Evolutionary conservation across 2,113 vertebrate species (phyloP).

Genomic region (Corydoras maculifer): DNA sequence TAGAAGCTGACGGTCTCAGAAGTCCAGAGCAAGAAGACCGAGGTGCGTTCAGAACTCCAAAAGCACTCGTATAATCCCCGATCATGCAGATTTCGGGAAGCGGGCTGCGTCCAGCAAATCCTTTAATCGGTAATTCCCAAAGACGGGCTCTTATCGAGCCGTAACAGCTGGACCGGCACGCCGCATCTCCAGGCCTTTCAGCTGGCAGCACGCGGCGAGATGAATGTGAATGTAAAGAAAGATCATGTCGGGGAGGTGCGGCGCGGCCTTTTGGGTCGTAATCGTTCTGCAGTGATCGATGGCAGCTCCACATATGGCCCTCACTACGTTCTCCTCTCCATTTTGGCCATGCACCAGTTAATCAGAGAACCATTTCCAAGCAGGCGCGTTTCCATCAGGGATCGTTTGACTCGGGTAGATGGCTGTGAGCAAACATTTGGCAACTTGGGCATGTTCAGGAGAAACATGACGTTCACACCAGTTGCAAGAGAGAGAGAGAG

Average conservation of each 20-base stretch:
- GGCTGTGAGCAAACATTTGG: conserved; percentile 1
- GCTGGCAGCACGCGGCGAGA: conserved; percentile 7
- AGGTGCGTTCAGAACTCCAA: conserved; percentile 8
- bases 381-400: conserved; percentile 3
- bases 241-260: conserved; percentile 16
- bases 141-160: conserved; percentile 28
- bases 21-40: conserved; percentile 1
- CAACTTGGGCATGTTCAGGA: conserved; percentile 12
- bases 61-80: conserved; percentile 22
- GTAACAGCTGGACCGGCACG: conserved; percentile 19
- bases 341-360: background rate
- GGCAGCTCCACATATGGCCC: conserved; percentile 17
- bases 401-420: background rate
- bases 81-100: conserved; percentile 25
- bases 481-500: background rate
- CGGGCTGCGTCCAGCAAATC: conserved; percentile 11
- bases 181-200: conserved; percentile 6
- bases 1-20: background rate
- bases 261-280: conserved; percentile 13
- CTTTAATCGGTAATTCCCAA: conserved; percentile 27
- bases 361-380: conserved; percentile 5
- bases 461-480: conserved; percentile 34
- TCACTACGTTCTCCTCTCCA: background rate
- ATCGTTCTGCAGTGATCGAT: conserved; percentile 12
- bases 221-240: conserved; percentile 32